Conservation (phyloP, 2,888 invertebrate genomes). For the Empis stercorea region DNA sequence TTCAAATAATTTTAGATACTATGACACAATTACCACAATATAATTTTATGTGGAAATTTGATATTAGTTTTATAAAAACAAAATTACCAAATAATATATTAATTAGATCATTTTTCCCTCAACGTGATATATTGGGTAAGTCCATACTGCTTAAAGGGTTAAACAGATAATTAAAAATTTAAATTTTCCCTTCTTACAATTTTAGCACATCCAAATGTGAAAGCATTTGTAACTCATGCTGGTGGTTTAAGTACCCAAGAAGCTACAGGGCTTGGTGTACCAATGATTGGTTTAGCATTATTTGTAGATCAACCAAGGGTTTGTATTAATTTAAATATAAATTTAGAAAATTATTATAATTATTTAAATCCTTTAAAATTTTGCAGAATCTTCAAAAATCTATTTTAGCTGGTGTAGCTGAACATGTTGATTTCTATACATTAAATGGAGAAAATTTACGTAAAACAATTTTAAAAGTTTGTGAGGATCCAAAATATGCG, state of each 20-base stretch:
- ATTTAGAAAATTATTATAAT: too few relatives aligned
- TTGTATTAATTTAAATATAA: conserved; percentile 3
- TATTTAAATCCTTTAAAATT: too few relatives aligned
- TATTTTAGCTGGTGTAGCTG: not conserved
- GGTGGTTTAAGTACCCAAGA: conserved; percentile 27
- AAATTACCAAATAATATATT: conserved; percentile 35
- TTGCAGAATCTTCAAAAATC: not conserved
- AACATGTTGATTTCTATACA: not conserved
- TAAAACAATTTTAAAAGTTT: conserved; percentile 7
- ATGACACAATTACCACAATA: conserved; percentile 23
- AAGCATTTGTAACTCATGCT: conserved; percentile 25
- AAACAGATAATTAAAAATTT: too few relatives aligned
- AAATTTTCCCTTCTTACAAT: too few relatives aligned
- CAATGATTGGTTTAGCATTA: conserved; percentile 25
- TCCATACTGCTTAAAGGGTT: too few relatives aligned
- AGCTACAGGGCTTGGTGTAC: conserved; percentile 25
- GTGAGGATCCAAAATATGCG: not conserved
- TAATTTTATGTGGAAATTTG: conserved; percentile 33
- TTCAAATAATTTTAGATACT: conserved; percentile 18
- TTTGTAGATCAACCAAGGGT: conserved; percentile 22
- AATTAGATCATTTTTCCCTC: conserved; percentile 38
- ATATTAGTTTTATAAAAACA: conserved; percentile 7
- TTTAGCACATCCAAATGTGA: conserved; percentile 22
- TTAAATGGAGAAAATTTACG: conserved; percentile 5
- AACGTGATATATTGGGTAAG: conserved; percentile 32